Percentiles rank a stretch among this genome's conserved stretches.
phyloP scores from a whole-genome alignment of 2,888 invertebrate genomes.

The Acrobasis suavella region DNA sequence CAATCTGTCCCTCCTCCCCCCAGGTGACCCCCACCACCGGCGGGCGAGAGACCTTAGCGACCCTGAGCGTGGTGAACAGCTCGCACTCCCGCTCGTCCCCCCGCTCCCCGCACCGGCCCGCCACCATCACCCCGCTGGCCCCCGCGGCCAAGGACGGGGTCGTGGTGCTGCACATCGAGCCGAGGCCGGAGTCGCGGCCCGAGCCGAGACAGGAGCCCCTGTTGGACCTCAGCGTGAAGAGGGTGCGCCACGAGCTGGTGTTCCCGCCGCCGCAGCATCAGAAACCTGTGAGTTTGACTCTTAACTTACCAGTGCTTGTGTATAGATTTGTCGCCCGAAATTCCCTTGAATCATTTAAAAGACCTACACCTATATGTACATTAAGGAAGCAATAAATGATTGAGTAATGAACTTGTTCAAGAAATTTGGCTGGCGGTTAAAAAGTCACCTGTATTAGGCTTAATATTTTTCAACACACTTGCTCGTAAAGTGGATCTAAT shows the following conservation, averaged over 20 bases:
- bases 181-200: constrained; percentile 77
- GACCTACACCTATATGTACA: too few species aligned
- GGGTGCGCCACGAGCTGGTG: constrained; percentile 55
- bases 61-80: constrained; percentile 85
- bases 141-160: constrained; percentile 80
- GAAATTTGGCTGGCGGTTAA: too few species aligned
- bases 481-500: too few species aligned
- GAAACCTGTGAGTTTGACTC: background rate
- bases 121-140: constrained; percentile 83
- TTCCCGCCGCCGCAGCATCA: constrained; percentile 43
- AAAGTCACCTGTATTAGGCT: too few species aligned
- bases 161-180: constrained; percentile 82
- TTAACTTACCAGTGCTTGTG: too few species aligned
- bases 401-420: too few species aligned
- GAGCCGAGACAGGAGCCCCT: constrained; percentile 83
- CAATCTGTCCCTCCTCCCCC: constrained; percentile 31
- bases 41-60: constrained; percentile 81
- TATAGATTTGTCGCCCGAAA: too few species aligned
- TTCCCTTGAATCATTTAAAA: too few species aligned
- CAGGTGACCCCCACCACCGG: constrained; percentile 51
- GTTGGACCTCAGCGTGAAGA: constrained; percentile 77
- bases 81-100: constrained; percentile 63
- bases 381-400: too few species aligned
- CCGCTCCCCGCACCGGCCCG: constrained; percentile 63
- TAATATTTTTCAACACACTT: too few species aligned